Evolutionary conservation across 2,113 vertebrate species (phyloP), one percentile per base, ranked within the genome.

Genomic region (Argyrosomus japonicus): DNA sequence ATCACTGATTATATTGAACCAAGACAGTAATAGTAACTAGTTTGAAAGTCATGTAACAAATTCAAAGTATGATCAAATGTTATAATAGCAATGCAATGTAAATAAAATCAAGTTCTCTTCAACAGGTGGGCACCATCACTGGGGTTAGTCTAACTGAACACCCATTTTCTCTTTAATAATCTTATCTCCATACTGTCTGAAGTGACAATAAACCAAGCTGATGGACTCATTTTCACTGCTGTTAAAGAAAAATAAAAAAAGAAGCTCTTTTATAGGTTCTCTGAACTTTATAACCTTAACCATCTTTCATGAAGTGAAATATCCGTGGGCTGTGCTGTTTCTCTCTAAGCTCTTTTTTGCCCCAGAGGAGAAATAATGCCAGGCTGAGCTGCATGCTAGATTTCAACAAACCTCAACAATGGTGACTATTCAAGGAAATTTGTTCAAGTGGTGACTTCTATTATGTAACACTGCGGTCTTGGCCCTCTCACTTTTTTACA

Each of bases 171-270:
- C 53, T 75, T 75, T 29, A 12, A n/a, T 40, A 6, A 56, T 82
- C 61, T 79, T 45, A 77, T 89, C 68, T 68, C 23, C 25, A 56
- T 45, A 53, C 54, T 57, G n/a, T 63, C 48, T 68, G 50, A 68
- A 68, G 70, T 57, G 29, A 45, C 23, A 75, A 83, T 84, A 84
- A 85, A 84, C 73, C 47, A 80, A 83, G 86, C 65, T 50, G 62
- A 85, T 88, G 75, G 71, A 84, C 58, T 87, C 64, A 81, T 87
- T 83, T 77, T 69, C 73, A 62, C 57, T 36, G 72, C 75, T 71
- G 71, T 88, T 71, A 88, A 85, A 85, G 23, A 76, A 81, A 81
- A 86, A 82, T 84, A 80, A 83, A 75, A 90, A 12, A 57, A 81
- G 60, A 4, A 27, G 64, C 71, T 62, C 51, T 63, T 82, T 84